Evolutionary conservation across 64 coral and sea anemone genomes (phyloP).

Genomic region (Orbicella faveolata): DNA sequence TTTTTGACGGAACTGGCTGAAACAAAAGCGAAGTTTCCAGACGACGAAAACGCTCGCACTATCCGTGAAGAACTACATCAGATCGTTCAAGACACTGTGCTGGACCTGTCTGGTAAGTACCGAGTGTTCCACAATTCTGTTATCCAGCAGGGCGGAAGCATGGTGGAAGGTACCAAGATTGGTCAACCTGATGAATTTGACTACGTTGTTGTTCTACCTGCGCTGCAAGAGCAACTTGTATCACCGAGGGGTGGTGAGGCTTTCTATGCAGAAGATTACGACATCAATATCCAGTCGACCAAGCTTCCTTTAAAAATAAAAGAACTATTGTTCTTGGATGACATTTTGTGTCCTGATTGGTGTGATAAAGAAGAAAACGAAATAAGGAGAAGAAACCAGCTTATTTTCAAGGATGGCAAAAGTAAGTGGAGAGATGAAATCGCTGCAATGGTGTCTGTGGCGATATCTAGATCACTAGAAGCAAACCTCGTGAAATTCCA

Average conservation of each 20-base stretch:
- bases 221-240: slow-evolving; percentile 38
- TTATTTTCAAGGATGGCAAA: slow-evolving; percentile 56
- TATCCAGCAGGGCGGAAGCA: slow-evolving; percentile 53
- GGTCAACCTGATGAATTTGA: slow-evolving; percentile 62
- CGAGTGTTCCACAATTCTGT: slow-evolving; percentile 32
- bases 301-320: slow-evolving; percentile 52
- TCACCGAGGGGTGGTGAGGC: background rate
- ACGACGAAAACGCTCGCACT: slow-evolving; percentile 28
- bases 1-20: slow-evolving; percentile 45
- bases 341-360: slow-evolving; percentile 68
- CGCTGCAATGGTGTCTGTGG: slow-evolving; percentile 34
- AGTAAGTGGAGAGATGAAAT: slow-evolving; percentile 53
- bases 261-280: slow-evolving; percentile 47
- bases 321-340: slow-evolving; percentile 58
- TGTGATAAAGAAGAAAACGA: slow-evolving; percentile 61
- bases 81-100: slow-evolving; percentile 13
- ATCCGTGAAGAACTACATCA: slow-evolving; percentile 42
- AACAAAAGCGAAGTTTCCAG: slow-evolving; percentile 51
- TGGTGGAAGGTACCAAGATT: slow-evolving; percentile 68
- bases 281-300: slow-evolving; percentile 51
- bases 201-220: slow-evolving; percentile 42
- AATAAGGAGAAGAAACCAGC: slow-evolving; percentile 2
- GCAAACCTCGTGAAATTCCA: background rate
- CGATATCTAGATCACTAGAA: slow-evolving; percentile 40
- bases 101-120: slow-evolving; percentile 51